Evolutionary conservation across 2,113 vertebrate species (phyloP).

Genomic region (Siniperca chuatsi): DNA sequence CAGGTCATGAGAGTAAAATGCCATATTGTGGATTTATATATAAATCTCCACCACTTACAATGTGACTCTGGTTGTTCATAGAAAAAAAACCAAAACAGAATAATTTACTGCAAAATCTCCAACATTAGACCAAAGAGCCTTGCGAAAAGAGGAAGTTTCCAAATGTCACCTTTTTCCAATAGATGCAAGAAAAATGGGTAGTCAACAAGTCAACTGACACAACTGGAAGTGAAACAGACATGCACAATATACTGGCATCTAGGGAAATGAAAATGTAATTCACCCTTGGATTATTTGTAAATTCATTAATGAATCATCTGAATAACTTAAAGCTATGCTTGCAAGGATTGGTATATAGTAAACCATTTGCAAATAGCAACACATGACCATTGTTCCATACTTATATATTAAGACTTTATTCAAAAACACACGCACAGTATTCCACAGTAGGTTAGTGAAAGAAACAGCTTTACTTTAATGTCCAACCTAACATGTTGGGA

Average conservation of each 20-base stretch:
- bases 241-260: rapidly evolving
- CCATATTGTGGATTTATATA: neutral
- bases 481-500: neutral
- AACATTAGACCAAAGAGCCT: rapidly evolving
- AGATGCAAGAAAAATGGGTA: neutral
- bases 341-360: neutral
- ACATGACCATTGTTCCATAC: neutral
- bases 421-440: neutral
- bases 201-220: neutral
- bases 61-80: neutral
- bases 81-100: neutral
- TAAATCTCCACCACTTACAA: neutral
- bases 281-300: neutral
- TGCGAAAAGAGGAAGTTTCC: constrained; percentile 26
- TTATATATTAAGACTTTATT: neutral
- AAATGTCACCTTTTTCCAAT: neutral
- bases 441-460: neutral
- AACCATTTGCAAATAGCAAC: neutral
- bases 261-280: neutral
- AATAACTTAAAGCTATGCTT: neutral
- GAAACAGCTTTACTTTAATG: neutral
- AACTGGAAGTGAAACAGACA: constrained; percentile 35
- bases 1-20: neutral
- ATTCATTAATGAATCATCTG: neutral
- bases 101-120: neutral